Conservation (phyloP, 2,113 vertebrate species). For the Plotosus lineatus region DNA sequence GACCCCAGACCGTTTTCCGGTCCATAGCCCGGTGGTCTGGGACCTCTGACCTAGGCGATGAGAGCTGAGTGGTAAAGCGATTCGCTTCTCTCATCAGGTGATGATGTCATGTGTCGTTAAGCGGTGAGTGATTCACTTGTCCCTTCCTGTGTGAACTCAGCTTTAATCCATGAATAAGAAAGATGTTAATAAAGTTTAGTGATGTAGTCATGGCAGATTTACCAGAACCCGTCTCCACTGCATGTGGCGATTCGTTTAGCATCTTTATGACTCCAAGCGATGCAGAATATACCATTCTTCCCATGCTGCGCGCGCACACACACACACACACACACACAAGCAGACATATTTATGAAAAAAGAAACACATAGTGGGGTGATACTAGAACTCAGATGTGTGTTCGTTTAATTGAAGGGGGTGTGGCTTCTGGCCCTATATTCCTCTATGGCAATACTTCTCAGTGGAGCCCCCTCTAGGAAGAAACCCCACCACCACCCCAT, state of each 20-base stretch:
- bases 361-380: background rate
- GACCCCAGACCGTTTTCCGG: too few relatives aligned
- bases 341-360: background rate
- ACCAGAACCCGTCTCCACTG: slow-evolving; percentile 95
- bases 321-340: background rate
- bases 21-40: too few relatives aligned
- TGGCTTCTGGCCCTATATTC: background rate
- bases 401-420: background rate
- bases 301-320: slow-evolving; percentile 82
- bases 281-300: slow-evolving; percentile 95
- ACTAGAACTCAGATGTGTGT: background rate
- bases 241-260: slow-evolving; percentile 97
- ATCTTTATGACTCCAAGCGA: slow-evolving; percentile 99
- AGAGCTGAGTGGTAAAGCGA: too few relatives aligned
- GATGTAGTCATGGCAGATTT: slow-evolving; percentile 58
- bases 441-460: too few relatives aligned
- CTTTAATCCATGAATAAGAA: too few relatives aligned
- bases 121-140: too few relatives aligned
- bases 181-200: background rate
- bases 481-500: too few relatives aligned
- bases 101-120: too few relatives aligned
- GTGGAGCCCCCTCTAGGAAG: too few relatives aligned
- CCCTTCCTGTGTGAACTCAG: too few relatives aligned
- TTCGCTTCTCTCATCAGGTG: too few relatives aligned
- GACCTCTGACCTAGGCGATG: too few relatives aligned